Base-by-base conservation (phyloP, 2,797 vertebrate genomes). In the Poecile montanus region DNA sequence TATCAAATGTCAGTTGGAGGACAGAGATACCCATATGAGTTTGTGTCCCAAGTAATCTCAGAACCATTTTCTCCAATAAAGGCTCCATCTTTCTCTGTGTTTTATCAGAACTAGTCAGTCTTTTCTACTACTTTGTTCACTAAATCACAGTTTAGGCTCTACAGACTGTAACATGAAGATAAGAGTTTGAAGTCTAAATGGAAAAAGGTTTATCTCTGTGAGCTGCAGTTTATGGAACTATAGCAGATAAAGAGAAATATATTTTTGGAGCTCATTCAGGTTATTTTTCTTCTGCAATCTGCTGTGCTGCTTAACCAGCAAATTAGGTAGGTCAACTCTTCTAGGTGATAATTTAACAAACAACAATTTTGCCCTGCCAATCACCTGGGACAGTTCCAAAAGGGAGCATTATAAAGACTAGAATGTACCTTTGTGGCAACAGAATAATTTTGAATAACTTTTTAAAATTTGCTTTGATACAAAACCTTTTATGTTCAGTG, bases 31-130 rank as follows among this genome's bases (percentile, higher is more conserved):
- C 20, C 9, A 0, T 3, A 18, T 16, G 38, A 38, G 15, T 84
- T 86, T 86, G 42, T 93, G 42, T 58, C 47, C 66, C 30, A 61
- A 26, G 45, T 61, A 80, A 90, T 75, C 58, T 83, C 93, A 84
- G 85, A 23, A 42, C 58, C 10, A 23, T 86, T 91, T 88, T 78
- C 54, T 70, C 51, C 70, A 92, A 79, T 57, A 76, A 71, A 75
- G 23, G 47, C 17, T 72, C 76, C 62, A 56, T 85, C 66, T 60
- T 53, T 34, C 80, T 60, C 17, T 50, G 29, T 50, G 11, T 91
- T 94, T 91, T 93, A 93, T 93, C 90, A 82, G 68, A 90, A 67
- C 53, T 87, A 32, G 62, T 66, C 85, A 71, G 80, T 82, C 63
- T 93, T 89, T 79, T 63, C 74, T 82, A 17, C n/a, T 26, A 29